phyloP scores from a whole-genome alignment of 2,797 vertebrate genomes.

The Cetoscarus ocellatus region DNA sequence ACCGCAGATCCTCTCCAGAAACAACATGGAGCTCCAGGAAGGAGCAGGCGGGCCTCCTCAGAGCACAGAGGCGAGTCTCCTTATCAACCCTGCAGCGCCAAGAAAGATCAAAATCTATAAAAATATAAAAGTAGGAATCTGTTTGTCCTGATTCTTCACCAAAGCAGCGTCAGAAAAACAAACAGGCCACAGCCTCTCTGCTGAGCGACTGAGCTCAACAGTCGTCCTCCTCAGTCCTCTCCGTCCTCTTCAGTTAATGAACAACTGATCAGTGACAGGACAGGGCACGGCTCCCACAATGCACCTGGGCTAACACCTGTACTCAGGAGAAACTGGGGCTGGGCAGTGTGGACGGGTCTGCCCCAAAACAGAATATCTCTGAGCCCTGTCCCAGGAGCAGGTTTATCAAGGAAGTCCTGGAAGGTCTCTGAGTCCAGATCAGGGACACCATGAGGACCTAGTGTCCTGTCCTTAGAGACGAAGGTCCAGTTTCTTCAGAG shows the following conservation, averaged over 20 bases:
- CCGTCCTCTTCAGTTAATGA: slow-evolving; percentile 79
- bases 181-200: slow-evolving; percentile 17
- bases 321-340: background rate
- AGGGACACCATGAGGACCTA: too few species aligned
- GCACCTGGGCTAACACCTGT: slow-evolving; percentile 28
- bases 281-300: slow-evolving; percentile 53
- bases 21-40: slow-evolving; percentile 21
- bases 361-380: too few species aligned
- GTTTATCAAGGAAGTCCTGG: too few species aligned
- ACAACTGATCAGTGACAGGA: slow-evolving; percentile 70
- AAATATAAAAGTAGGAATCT: too few species aligned
- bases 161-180: background rate
- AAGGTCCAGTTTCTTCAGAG: too few species aligned
- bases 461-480: too few species aligned
- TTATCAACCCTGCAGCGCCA: too few species aligned
- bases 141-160: too few species aligned
- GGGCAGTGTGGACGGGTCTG: too few species aligned
- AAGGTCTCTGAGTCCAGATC: too few species aligned
- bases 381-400: too few species aligned
- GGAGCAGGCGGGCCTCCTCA: slow-evolving; percentile 17
- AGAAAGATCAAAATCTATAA: too few species aligned
- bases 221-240: slow-evolving; percentile 50
- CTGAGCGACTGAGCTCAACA: slow-evolving; percentile 44
- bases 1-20: slow-evolving; percentile 9
- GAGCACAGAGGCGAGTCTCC: slow-evolving; percentile 29